These are phyloP conservation scores for Micromesistius poutassou DNA, from an alignment of 2,797 vertebrate species.

Conservation along the genomic window DNA sequence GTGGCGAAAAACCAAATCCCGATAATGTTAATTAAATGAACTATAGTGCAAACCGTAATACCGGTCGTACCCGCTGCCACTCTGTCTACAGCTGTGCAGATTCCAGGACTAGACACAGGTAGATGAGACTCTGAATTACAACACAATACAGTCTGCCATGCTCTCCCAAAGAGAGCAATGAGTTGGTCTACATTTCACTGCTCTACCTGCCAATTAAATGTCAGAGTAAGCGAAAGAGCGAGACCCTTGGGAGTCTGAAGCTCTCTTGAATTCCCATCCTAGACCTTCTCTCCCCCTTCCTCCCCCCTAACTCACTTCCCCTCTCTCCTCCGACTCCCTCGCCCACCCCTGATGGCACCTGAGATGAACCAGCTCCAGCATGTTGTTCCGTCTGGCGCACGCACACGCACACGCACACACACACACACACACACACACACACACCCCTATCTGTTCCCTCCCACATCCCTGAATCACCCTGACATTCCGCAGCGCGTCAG, in stretches of 20 bases:
- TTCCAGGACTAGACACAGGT: neutral
- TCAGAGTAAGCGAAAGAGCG: slow-evolving; percentile 13
- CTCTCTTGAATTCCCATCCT: slow-evolving; percentile 13
- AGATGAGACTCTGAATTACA: slow-evolving; percentile 5
- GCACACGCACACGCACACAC: slow-evolving; percentile 12
- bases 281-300: slow-evolving; percentile 1
- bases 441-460: neutral
- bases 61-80: neutral
- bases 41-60: neutral
- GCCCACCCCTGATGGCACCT: slow-evolving; percentile 18
- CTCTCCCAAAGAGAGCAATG: slow-evolving; percentile 21
- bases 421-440: slow-evolving; percentile 4
- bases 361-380: slow-evolving; percentile 37
- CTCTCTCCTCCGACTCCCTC: neutral
- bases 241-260: slow-evolving; percentile 24
- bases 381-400: slow-evolving; percentile 19
- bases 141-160: slow-evolving; percentile 16
- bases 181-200: slow-evolving; percentile 30
- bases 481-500: slow-evolving; percentile 2
- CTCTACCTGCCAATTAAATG: slow-evolving; percentile 39
- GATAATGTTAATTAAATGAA: too few species aligned
- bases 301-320: neutral
- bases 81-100: neutral
- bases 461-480: neutral
- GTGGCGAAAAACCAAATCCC: too few species aligned